Evolutionary conservation across 37 sponge, comb jelly and placozoan species (phyloP).

Genomic region (Sycon ciliatum): DNA sequence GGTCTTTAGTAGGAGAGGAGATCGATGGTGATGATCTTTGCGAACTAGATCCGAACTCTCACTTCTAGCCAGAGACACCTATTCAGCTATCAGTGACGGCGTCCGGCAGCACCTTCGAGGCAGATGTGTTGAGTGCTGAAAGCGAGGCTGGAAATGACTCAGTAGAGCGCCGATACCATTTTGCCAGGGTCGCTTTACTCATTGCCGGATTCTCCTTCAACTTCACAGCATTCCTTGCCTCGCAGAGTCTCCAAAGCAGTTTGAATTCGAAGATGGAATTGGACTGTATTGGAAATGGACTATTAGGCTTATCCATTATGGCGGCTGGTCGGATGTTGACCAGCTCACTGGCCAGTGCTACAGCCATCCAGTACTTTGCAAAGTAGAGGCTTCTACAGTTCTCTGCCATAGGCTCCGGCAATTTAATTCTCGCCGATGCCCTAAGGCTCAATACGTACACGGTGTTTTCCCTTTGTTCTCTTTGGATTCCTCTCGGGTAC

Average conservation of each 20-base stretch:
- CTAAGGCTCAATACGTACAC: neutral
- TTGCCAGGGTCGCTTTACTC: too few relatives aligned
- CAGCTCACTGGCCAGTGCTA: conserved; percentile 22
- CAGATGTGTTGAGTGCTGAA: too few relatives aligned
- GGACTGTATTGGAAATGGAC: conserved; percentile 34
- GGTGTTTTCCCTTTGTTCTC: conserved; percentile 8
- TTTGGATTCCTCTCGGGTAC: conserved; percentile 41
- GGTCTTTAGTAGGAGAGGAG: too few relatives aligned
- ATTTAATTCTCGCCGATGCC: conserved; percentile 12
- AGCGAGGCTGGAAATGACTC: too few relatives aligned
- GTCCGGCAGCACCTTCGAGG: too few relatives aligned
- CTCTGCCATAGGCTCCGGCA: conserved; percentile 12
- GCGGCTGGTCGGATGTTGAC: conserved; percentile 23
- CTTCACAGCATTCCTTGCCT: conserved; percentile 23
- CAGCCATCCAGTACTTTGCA: too few relatives aligned
- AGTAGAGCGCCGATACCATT: too few relatives aligned
- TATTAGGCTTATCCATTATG: conserved; percentile 14
- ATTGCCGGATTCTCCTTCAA: conserved; percentile 10
- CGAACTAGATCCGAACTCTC: too few relatives aligned
- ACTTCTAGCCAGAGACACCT: too few relatives aligned
- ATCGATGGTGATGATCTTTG: too few relatives aligned
- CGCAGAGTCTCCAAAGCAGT: conserved; percentile 42
- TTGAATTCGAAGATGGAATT: conserved; percentile 25
- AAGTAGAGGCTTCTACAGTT: too few relatives aligned
- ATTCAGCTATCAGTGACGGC: too few relatives aligned